These are phyloP conservation scores for Astur gentilis DNA, from an alignment of 2,113 vertebrate genomes.

Conservation along the genomic window DNA sequence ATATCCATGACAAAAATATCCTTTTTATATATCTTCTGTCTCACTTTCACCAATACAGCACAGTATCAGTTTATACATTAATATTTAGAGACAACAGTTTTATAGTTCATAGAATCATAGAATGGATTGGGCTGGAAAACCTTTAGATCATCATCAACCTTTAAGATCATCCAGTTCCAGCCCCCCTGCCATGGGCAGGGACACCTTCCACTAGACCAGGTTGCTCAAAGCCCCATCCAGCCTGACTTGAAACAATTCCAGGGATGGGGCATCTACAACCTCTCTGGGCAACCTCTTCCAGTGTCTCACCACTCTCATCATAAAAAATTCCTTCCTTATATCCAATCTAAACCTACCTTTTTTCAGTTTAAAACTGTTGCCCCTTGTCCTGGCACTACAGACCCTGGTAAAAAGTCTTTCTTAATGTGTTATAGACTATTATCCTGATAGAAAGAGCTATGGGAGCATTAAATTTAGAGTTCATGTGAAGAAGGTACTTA, in stretches of 20 bases:
- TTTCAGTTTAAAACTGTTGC: not conserved
- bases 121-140: not conserved
- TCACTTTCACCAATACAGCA: not conserved
- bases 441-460: no score
- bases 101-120: not conserved
- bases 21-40: not conserved
- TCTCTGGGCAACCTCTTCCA: not conserved
- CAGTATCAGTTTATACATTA: not conserved
- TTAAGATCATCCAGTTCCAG: not conserved
- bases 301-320: not conserved
- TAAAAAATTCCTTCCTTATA: not conserved
- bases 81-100: not conserved
- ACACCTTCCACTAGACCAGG: not conserved
- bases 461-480: no score
- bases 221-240: not conserved
- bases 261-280: not conserved
- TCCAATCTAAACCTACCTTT: not conserved
- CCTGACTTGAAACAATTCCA: not conserved
- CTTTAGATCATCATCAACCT: no score
- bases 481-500: no score
- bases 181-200: rapidly evolving
- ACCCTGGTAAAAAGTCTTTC: not conserved
- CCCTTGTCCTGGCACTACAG: not conserved
- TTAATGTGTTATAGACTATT: no score
- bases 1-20: not conserved